Base-by-base conservation (phyloP, 2,113 vertebrate genomes). In the Odocoileus virginianus region DNA sequence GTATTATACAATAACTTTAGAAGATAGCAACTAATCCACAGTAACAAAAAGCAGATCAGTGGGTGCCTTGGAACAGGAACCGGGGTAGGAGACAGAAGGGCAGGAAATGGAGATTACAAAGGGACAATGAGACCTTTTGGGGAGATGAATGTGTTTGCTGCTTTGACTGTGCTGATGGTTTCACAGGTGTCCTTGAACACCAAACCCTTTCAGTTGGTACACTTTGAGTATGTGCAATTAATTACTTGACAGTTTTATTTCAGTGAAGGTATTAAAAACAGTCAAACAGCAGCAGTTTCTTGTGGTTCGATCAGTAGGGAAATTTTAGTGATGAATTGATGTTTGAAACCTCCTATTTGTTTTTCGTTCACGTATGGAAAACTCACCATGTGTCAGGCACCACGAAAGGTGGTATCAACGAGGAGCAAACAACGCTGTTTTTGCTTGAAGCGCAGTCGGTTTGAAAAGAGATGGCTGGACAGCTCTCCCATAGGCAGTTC, bases 291-390 rank as follows among this genome's bases (percentile, higher is more conserved):
- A 94, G 25, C 60, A 43, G 3, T 94, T 90, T 87, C 50, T 3
- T 88, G 10, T 81, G 30, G 30, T 76, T 92, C 50, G 14, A 23
- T 17, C 57, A 2, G 55, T 15, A 91, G 52, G 45, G n/a, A 91
- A 33, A 50, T 93, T 78, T 97, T 40, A 58, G 74, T 61, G 87
- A 47, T 74, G n/a, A 87, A 71, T 76, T 82, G 36, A 60, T 43
- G 89, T 85, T 81, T 76, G 21, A 93, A 84, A 40, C 43, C 9
- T 50, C 79, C 4, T 40, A 11, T 67, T 61, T 67, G 19, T 28
- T 87, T 83, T 88, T 52, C 36, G 9, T 40, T 47, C 10, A 6
- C 74, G 79, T 87, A 43, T 83, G 78, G 60, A 47, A 55, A 91
- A 78, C 16, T 6, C 60, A 16, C 47, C 14, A 7, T 50, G 11